Conservation (phyloP, 2,113 vertebrate species). For the Eulemur macaco region DNA sequence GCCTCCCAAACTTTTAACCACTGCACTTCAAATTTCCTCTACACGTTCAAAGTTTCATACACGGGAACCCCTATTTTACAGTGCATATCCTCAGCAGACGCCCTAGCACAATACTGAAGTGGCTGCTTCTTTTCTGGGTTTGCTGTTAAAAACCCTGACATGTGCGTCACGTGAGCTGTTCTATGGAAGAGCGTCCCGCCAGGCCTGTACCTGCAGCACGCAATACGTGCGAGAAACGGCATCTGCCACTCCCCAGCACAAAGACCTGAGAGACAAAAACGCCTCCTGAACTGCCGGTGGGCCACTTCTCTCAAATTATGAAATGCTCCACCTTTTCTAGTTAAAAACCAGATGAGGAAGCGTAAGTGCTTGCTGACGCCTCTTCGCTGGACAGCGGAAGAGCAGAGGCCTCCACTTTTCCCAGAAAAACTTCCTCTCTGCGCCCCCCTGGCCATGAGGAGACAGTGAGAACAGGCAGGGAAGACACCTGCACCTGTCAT, state of each 20-base stretch:
- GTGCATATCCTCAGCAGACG: fast-evolving
- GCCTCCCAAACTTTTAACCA: neutral
- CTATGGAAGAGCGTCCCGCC: fast-evolving
- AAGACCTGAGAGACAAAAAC: fast-evolving
- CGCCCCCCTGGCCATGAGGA: fast-evolving
- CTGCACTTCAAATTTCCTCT: too few relatives aligned
- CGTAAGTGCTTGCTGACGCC: neutral
- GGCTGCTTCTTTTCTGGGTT: neutral
- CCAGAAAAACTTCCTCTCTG: neutral
- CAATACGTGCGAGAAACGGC: fast-evolving
- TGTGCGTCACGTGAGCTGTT: too few relatives aligned
- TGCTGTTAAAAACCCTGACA: neutral
- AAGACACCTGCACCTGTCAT: too few relatives aligned
- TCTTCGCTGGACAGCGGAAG: neutral
- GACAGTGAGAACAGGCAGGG: fast-evolving
- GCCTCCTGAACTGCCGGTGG: neutral
- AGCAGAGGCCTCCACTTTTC: too few relatives aligned
- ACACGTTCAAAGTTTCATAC: neutral
- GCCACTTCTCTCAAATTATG: neutral
- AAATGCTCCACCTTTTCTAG: neutral
- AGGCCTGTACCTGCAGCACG: fast-evolving
- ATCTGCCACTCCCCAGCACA: too few relatives aligned
- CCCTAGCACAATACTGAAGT: fast-evolving
- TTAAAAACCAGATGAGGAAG: neutral
- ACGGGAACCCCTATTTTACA: neutral